Base-by-base conservation (phyloP, 2,113 vertebrate genomes). In the Tringa solitaria region DNA sequence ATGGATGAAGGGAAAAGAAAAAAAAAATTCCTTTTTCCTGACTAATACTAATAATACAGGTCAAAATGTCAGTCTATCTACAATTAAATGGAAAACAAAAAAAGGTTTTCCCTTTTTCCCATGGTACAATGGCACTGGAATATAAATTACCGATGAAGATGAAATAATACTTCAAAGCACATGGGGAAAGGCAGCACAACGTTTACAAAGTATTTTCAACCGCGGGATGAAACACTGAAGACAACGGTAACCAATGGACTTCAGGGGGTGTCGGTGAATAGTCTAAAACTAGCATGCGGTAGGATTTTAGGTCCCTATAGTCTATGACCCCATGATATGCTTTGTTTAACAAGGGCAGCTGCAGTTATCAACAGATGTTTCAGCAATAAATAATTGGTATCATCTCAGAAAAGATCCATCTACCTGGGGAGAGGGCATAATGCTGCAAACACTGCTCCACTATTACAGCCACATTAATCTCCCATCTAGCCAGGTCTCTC, bases 361-460 rank as follows among this genome's bases (percentile, higher is more conserved):
- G 98, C 98, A 97, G 97, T 98, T 98, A 98, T 98, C 98, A 98
- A 98, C 98, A 98, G 98, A 98, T 98, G 98, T 98, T 98, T 98
- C 97, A 50, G 98, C 98, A 98, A 98, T 98, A 98, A 98, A 98
- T 98, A 98, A 98, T 98, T 98, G 98, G 98, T 98, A 98, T 98
- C 98, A 98, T 98, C 97, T 96, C 96, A 78, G 98, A 97, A 98
- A 97, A 95, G 97, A 95, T 92, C 90, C 96, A 77, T 90, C 98
- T 98, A 98, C 98, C 97, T 98, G 98, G 98, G 98, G 98, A 98
- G 98, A 98, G 90, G 90, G 96, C 94, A 98, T 97, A 98, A 98
- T 98, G 96, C 97, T 18, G n/a, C 96, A 94, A 98, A 95, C 95
- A 68, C 97, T 96, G 98, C 96, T 93, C 70, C 39, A 51, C 97